Evolutionary conservation across 2,113 vertebrate species (phyloP), one percentile per base, ranked within the genome.

Genomic region (Oxyruncus cristatus): DNA sequence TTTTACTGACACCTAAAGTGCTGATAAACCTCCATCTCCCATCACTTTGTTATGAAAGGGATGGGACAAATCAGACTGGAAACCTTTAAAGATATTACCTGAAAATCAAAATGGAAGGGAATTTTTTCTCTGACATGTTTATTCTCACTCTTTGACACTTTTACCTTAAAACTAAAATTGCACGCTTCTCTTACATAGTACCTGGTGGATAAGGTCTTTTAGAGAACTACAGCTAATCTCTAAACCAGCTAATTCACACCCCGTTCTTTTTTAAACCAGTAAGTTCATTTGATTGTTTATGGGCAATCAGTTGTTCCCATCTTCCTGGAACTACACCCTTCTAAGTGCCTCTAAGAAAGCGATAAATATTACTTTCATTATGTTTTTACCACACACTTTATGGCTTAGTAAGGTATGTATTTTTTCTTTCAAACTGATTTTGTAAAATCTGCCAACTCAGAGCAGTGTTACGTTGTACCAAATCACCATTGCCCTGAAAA

Each of bases 381-480:
- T 37, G 58, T 6, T 80, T 67, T 65, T 47, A 44, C 33, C 21
- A 21, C 15, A 13, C 4, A 1, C 22, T 67, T 80, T 63, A 23
- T 19, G 11, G 37, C 68, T 27, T 58, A 68, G 17, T 53, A 62
- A 65, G 7, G 19, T 21, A 33, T 44, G 8, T 75, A 30, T 22
- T 75, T 82, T 41, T 62, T 79, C 35, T 82, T 35, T 23, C 7
- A 41, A 23, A 21, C 35, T 63, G 6, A 44, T 85, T 80, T 24
- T 44, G 11, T 32, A 15, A 73, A 47, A 67, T 42, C 47, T 37
- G 26, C 35, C 62, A 52, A 13, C 42, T 66, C 50, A 66, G 35
- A 37, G 12, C 9, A 65, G 8, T 9, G 7, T 20, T 41, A 27
- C 1, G 0, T 33, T 41, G n/a, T 7, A 37, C 26, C 42, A 73